These are phyloP conservation scores for Isichthys henryi DNA, from an alignment of 2,113 vertebrate genomes.

Conservation along the genomic window DNA sequence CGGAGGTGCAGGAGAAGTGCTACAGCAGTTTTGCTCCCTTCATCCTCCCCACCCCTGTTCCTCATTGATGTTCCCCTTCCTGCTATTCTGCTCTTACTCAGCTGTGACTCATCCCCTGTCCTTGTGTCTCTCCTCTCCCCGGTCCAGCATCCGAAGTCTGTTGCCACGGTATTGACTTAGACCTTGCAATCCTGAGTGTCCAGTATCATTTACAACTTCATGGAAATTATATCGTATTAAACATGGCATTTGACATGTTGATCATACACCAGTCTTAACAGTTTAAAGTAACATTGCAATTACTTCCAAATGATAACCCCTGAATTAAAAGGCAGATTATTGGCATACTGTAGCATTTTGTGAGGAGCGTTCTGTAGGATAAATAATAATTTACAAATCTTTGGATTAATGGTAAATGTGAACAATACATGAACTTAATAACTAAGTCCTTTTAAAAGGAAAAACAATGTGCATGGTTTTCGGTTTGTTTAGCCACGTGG, in stretches of 20 bases:
- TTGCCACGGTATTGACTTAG: conserved; percentile 77
- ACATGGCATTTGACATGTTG: neutral
- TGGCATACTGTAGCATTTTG: neutral
- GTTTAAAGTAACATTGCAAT: neutral
- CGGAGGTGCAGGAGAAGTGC: conserved; percentile 50
- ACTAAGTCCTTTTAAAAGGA: neutral
- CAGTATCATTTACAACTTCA: neutral
- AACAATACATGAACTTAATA: neutral
- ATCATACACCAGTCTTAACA: neutral
- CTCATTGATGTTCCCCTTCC: neutral
- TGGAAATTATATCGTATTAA: neutral
- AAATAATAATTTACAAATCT: neutral
- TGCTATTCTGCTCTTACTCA: neutral
- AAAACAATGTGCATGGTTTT: neutral
- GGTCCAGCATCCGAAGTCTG: conserved; percentile 82
- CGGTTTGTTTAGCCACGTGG: neutral
- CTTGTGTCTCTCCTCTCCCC: conserved; percentile 27
- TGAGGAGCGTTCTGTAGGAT: neutral
- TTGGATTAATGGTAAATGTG: neutral
- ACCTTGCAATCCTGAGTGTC: conserved; percentile 60
- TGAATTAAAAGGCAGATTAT: neutral
- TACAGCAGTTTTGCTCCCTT: neutral
- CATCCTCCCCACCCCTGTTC: neutral
- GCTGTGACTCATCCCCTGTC: neutral
- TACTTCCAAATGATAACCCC: neutral